Percentiles rank a stretch among this genome's conserved stretches.
phyloP scores from a whole-genome alignment of 1,140 invertebrate species.

The Drosophila sproati region DNA sequence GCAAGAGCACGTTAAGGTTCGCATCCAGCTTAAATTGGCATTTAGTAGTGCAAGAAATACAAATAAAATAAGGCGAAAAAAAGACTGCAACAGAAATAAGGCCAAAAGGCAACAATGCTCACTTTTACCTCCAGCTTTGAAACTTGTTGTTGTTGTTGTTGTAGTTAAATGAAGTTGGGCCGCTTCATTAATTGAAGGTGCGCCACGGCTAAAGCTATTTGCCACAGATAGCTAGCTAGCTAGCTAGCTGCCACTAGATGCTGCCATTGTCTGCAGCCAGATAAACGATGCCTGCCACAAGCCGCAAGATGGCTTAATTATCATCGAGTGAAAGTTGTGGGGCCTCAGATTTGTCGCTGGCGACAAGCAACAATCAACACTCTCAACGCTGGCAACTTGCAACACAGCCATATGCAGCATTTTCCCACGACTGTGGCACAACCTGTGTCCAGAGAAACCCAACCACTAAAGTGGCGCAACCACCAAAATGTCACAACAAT shows the following conservation, averaged over 20 bases:
- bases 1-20: not conserved
- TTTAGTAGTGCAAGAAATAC: slow-evolving; percentile 19
- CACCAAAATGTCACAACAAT: slow-evolving; percentile 78
- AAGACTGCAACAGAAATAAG: slow-evolving; percentile 5
- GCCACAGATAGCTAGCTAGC: slow-evolving; percentile 50
- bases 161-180: slow-evolving; percentile 62
- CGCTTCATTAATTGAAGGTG: slow-evolving; percentile 74
- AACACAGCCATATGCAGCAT: slow-evolving; percentile 17
- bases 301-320: slow-evolving; percentile 75
- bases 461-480: slow-evolving; percentile 49
- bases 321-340: slow-evolving; percentile 67
- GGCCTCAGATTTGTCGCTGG: slow-evolving; percentile 34
- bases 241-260: slow-evolving; percentile 41
- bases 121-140: slow-evolving; percentile 56
- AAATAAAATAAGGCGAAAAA: no score
- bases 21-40: slow-evolving; percentile 25
- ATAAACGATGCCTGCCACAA: slow-evolving; percentile 45
- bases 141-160: not conserved
- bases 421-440: slow-evolving; percentile 69
- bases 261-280: slow-evolving; percentile 65
- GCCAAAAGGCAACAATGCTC: slow-evolving; percentile 45
- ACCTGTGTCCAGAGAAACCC: slow-evolving; percentile 29
- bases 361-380: slow-evolving; percentile 38
- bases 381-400: slow-evolving; percentile 13
- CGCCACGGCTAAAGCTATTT: slow-evolving; percentile 50